Base-by-base conservation (phyloP, 2,797 vertebrate genomes). In the Atherinosoma microstoma region DNA sequence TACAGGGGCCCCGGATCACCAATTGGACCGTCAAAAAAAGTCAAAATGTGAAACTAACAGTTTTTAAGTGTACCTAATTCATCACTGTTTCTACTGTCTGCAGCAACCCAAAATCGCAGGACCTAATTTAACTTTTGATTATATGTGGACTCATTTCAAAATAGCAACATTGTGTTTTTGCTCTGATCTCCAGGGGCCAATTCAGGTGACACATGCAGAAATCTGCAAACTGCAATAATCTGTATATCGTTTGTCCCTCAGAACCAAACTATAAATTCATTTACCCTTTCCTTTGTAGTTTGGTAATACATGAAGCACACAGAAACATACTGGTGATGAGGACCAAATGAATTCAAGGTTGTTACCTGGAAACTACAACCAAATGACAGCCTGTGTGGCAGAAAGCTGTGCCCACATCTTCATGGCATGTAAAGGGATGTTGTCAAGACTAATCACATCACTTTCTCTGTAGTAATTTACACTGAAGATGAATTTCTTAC, bases 401-500 rank as follows among this genome's bases (percentile, higher is more conserved):
- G 32, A 29, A 58, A 57, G 49, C n/a, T 16, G 8, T 32, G 1
- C 40, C n/a, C 27, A 40, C 42, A 27, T 60, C 56, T 75, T 59
- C 45, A 45, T 29, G 40, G 9, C 11, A 16, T 34, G 24, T 63
- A 47, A 38, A 10, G 10, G 11, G 24, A 67, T 38, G 24, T 51
- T 34, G 47, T 65, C 4, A 34, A 22, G 42, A 75, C 32, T 42
- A 58, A 59, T 60, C 10, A 11, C 4, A 24, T 51, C 22, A 24
- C n/a, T 27, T 34, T 35, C 75, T 20, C 38, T 29, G 42, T 15
- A 36, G 59, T 58, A 24, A 66, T 47, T 35, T 34, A 42, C 36
- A 11, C 64, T 5, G 15, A 70, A 40, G 59, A 66, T 75, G 57
- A 53, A 71, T 62, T 45, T 77, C 58, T 53, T 74, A 69, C 45